Conservation (phyloP, 1,140 invertebrate genomes). For the Drosophila sturtevanti region DNA sequence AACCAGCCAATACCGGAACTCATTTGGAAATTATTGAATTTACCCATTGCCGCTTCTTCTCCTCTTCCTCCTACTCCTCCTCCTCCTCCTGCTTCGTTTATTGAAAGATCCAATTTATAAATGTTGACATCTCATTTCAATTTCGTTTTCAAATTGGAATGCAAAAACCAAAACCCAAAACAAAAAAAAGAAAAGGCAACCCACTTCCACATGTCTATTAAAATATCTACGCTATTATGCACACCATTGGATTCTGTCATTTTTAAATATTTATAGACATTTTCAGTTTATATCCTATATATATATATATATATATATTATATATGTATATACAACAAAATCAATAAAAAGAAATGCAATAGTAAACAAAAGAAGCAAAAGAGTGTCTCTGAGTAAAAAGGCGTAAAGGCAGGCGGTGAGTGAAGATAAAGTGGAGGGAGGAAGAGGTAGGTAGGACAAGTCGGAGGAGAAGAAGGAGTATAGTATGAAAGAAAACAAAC, state of each 20-base stretch:
- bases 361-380: neutral
- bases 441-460: too few species aligned
- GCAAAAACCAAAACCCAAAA: constrained; percentile 1
- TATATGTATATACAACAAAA: constrained; percentile 17
- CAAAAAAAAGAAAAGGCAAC: constrained; percentile 1
- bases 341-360: constrained; percentile 35
- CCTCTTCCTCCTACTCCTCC: neutral
- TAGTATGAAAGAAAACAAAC: constrained; percentile 43
- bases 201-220: constrained; percentile 36
- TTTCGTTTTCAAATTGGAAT: neutral
- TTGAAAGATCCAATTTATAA: neutral
- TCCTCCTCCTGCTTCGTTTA: neutral
- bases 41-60: neutral
- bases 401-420: neutral
- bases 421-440: neutral
- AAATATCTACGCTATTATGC: constrained; percentile 48
- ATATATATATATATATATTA: constrained; percentile 49
- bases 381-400: neutral
- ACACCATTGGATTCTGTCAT: constrained; percentile 51
- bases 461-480: neutral
- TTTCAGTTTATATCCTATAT: constrained; percentile 39
- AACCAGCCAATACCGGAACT: too few species aligned
- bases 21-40: neutral
- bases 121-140: constrained; percentile 17
- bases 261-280: constrained; percentile 66